Base-by-base conservation (phyloP, 1,140 invertebrate genomes). In the Drosophila lini region DNA sequence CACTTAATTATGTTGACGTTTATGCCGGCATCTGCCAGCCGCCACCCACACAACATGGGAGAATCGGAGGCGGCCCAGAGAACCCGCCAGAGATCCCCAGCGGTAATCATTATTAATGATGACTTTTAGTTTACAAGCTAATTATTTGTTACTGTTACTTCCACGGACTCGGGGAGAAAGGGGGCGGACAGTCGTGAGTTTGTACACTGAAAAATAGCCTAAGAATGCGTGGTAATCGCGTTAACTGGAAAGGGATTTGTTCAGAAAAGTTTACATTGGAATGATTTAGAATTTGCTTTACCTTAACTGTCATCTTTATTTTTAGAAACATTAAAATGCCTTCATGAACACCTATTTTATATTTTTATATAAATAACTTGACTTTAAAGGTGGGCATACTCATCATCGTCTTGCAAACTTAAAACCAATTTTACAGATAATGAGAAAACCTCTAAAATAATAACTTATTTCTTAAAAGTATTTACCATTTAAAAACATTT, bases 101-200 rank as follows among this genome's bases (percentile, higher is more conserved):
- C 65, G 74, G 80, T 89, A 89, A 89, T 89, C 84, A 89, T 89
- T 89, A 89, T 89, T 89, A 89, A 89, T 89, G 84, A 89, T 89
- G 84, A 89, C 84, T 89, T 89, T 89, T 89, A 89, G 84, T 89
- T 89, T 89, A 89, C 84, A 89, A 89, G 84, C 85, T 89, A 89
- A 89, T 89, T 89, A 89, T 89, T 89, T 89, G 85, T 89, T 89
- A 89, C 84, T 84, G 84, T 88, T 89, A 89, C 76, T 74, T 79
- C 75, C 50, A 64, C 8, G 19, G 67, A 38, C 48, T 31, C 40
- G 45, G 28, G 1, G 3, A 32, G 42, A 63, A 56, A 40, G 44
- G 36, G 32, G 19, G 38, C 40, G 40, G n/a, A 34, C 64, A 50
- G 47, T 71, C 34, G 52, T 44, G n/a, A 31, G 10, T 9, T 9